A percentile compares a stretch with the other conserved stretches of the same genome.
These are phyloP conservation scores for Hydractinia echinata DNA, from an alignment of 30 jellyfish, hydroid and myxozoan genomes.

Conservation along the genomic window DNA sequence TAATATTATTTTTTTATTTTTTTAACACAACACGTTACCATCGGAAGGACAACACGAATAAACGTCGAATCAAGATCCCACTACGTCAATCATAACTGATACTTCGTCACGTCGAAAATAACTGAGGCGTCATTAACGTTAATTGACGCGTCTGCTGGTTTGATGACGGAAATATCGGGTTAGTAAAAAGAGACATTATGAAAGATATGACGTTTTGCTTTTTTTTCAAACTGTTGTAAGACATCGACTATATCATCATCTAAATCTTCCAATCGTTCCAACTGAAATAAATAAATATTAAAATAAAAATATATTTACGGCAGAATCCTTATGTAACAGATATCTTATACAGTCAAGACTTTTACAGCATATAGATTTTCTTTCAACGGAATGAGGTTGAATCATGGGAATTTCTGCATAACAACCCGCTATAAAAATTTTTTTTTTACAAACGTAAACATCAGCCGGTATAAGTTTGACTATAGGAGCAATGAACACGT, in stretches of 20 bases:
- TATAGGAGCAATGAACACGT: no score
- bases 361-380: not conserved
- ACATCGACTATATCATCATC: slow-evolving; percentile 83
- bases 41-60: slow-evolving; percentile 5
- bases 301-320: not conserved
- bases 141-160: no score
- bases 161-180: not conserved
- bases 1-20: no score
- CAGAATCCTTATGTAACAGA: not conserved
- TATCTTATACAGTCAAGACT: not conserved
- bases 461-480: no score
- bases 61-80: not conserved
- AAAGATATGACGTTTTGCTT: slow-evolving; percentile 59
- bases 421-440: no score
- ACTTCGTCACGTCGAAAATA: not conserved
- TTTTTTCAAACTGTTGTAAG: slow-evolving; percentile 64
- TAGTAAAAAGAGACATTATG: slow-evolving; percentile 79
- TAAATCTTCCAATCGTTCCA: slow-evolving; percentile 79
- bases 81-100: not conserved
- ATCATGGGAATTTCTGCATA: no score
- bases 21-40: slow-evolving; percentile 2
- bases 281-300: slow-evolving; percentile 38
- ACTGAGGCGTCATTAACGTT: not conserved
- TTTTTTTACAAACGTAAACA: no score
- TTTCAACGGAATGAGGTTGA: no score